Evolutionary conservation across 2,113 vertebrate genomes (phyloP).

Genomic region (Cyrtonyx montezumae): DNA sequence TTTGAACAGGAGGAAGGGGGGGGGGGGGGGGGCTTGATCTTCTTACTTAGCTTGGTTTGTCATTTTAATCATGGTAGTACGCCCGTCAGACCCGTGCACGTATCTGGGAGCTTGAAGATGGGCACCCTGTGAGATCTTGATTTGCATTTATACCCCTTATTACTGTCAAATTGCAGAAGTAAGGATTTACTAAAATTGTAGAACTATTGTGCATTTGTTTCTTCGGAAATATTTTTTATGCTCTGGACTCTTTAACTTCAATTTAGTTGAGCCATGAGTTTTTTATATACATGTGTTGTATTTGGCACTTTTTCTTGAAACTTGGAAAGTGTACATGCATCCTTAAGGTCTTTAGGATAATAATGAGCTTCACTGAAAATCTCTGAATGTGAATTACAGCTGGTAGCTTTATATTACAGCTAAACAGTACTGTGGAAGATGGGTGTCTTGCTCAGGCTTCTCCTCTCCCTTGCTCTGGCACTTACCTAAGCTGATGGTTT

Average conservation of each 20-base stretch:
- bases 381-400: not conserved
- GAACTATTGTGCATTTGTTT: not conserved
- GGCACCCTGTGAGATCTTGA: not conserved
- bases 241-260: not conserved
- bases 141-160: not conserved
- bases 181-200: not conserved
- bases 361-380: not conserved
- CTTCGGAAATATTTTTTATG: not conserved
- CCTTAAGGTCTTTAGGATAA: not conserved
- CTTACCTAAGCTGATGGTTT: not conserved
- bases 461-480: not conserved
- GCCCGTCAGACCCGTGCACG: not conserved
- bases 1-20: not conserved
- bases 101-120: not conserved
- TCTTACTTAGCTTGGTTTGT: not conserved
- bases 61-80: not conserved
- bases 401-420: not conserved
- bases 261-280: not conserved
- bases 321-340: not conserved
- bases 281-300: not conserved
- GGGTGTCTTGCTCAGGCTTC: not conserved
- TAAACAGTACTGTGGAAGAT: not conserved
- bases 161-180: not conserved
- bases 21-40: not conserved
- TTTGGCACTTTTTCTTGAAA: not conserved